Conservation (phyloP, 2,888 invertebrate genomes). For the Chrysomela aeneicollis region DNA sequence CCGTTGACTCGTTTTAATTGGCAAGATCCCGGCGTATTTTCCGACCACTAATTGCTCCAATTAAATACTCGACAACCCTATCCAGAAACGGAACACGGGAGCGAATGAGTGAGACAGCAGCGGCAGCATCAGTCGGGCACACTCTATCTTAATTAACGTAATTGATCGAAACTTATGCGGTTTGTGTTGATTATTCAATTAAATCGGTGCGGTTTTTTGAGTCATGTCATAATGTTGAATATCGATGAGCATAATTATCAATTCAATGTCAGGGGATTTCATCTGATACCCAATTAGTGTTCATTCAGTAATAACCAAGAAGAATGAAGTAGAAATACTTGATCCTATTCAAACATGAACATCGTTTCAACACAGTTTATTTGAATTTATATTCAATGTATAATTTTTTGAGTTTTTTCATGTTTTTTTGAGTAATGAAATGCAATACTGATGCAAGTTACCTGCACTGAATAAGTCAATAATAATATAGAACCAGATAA, state of each 20-base stretch:
- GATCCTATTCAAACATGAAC: no score
- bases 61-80: slow-evolving; percentile 34
- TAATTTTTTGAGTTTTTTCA: no score
- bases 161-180: not conserved
- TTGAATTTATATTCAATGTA: no score
- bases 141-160: slow-evolving; percentile 2
- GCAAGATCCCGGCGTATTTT: slow-evolving; percentile 33
- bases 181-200: not conserved
- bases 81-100: slow-evolving; percentile 21
- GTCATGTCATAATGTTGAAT: not conserved
- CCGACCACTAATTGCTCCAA: slow-evolving; percentile 36
- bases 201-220: not conserved
- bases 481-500: no score
- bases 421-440: no score
- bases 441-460: no score
- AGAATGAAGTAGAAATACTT: no score
- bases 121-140: not conserved
- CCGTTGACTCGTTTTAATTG: slow-evolving; percentile 35
- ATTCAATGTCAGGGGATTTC: no score
- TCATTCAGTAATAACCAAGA: no score
- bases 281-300: no score
- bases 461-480: no score
- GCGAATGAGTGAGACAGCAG: not conserved
- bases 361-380: no score
- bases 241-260: not conserved